Percentiles rank a stretch among this genome's conserved stretches.
phyloP scores from a whole-genome alignment of 2,113 vertebrate species.

The Tapirus terrestris region DNA sequence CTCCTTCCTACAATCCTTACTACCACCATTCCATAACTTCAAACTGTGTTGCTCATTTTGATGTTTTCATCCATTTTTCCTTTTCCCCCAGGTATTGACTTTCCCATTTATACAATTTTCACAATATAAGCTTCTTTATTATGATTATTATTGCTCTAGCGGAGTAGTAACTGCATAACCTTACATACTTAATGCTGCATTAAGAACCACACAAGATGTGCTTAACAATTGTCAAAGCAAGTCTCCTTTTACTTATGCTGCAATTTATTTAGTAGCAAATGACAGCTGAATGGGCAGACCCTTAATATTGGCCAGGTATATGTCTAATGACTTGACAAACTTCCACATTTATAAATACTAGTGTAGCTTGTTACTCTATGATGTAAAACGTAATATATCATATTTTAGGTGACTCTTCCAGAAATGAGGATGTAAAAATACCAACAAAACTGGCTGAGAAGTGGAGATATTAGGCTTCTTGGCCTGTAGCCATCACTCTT shows the following conservation, averaged over 20 bases:
- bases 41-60: neutral
- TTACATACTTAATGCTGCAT: neutral
- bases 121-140: neutral
- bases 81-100: neutral
- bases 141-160: neutral
- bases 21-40: neutral
- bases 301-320: neutral
- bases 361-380: neutral
- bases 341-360: neutral
- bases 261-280: neutral
- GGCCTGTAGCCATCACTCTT: neutral
- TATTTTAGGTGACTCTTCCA: neutral
- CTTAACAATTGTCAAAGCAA: neutral
- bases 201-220: neutral
- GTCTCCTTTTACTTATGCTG: neutral
- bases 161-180: neutral
- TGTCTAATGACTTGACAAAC: neutral
- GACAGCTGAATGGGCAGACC: neutral
- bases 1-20: neutral
- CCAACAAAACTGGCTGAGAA: neutral
- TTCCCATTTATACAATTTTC: neutral
- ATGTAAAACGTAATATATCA: neutral
- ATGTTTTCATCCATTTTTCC: neutral
- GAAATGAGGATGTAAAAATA: neutral
- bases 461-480: neutral